phyloP scores from a whole-genome alignment of 2,797 vertebrate genomes.

The Tenualosa ilisha region DNA sequence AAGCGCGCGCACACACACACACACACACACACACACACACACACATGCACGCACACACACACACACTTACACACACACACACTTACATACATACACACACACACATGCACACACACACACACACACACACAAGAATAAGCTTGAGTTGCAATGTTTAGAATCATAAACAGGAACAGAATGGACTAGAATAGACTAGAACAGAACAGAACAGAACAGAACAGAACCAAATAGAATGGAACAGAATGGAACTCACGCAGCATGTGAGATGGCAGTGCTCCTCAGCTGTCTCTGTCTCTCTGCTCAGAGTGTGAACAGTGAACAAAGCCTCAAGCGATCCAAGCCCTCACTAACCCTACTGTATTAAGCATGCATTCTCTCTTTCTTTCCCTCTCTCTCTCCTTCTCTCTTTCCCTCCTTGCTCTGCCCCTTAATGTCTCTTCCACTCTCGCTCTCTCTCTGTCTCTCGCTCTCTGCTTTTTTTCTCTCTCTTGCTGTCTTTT shows the following conservation, averaged over 20 bases:
- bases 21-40: slow-evolving; percentile 9
- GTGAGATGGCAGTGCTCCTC: background rate
- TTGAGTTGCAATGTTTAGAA: background rate
- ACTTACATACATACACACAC: background rate
- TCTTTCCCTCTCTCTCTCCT: slow-evolving; percentile 13
- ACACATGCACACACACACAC: background rate
- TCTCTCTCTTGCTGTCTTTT: background rate
- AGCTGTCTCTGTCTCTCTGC: background rate
- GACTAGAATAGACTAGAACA: background rate
- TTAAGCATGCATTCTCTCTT: slow-evolving; percentile 2
- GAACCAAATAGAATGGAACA: background rate
- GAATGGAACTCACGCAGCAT: background rate
- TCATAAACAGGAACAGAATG: background rate
- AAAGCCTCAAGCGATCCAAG: background rate
- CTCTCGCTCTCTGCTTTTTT: background rate
- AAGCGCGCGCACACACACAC: background rate
- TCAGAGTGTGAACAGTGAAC: background rate
- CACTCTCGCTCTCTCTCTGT: background rate
- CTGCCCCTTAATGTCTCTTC: background rate
- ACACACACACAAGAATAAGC: background rate
- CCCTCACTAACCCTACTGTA: background rate
- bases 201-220: background rate
- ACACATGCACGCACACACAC: background rate
- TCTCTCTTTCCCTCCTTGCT: background rate
- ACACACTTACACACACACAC: background rate